phyloP scores from a whole-genome alignment of 2,113 vertebrate genomes.

The Micronycteris hirsuta region DNA sequence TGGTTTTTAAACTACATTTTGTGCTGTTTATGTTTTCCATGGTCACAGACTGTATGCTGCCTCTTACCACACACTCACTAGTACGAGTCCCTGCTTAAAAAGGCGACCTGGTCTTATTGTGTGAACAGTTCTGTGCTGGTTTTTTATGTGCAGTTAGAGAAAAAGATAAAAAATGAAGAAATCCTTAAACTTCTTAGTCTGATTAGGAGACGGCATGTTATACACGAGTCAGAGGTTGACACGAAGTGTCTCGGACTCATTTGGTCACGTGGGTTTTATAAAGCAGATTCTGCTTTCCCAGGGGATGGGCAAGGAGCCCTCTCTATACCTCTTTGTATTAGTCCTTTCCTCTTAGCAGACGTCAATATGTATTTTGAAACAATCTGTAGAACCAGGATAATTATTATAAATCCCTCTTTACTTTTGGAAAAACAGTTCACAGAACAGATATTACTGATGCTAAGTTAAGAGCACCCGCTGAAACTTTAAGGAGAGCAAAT shows the following conservation, averaged over 20 bases:
- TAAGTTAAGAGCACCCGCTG: slow-evolving; percentile 5
- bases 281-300: background rate
- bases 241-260: background rate
- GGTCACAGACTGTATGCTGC: background rate
- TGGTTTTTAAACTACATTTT: background rate
- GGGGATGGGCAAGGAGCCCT: background rate
- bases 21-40: background rate
- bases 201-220: background rate
- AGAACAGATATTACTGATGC: background rate
- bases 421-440: background rate
- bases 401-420: slow-evolving; percentile 17
- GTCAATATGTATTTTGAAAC: slow-evolving; percentile 19
- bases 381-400: background rate
- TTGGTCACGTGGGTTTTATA: background rate
- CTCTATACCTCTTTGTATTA: background rate
- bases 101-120: background rate
- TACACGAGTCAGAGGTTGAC: background rate
- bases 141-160: background rate
- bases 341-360: background rate
- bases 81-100: background rate
- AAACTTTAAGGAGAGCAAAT: background rate
- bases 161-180: background rate
- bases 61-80: background rate
- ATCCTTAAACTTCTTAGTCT: background rate
- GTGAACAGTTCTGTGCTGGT: background rate